These are phyloP conservation scores for Hydrochoerus hydrochaeris DNA, from an alignment of 2,113 vertebrate species.

Conservation along the genomic window DNA sequence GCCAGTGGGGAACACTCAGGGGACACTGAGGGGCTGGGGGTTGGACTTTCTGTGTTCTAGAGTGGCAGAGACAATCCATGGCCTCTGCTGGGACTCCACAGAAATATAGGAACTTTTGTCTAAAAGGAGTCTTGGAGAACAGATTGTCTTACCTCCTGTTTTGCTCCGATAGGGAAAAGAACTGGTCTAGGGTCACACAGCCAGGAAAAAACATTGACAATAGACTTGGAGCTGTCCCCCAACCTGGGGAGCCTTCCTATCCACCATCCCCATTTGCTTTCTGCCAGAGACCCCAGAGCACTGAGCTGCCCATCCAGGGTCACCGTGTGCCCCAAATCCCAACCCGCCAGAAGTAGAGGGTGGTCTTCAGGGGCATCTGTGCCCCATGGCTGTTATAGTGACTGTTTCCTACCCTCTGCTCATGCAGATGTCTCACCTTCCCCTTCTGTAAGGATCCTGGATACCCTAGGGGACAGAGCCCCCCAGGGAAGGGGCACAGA, in stretches of 20 bases:
- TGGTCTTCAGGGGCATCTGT: neutral
- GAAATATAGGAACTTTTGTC: neutral
- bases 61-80: neutral
- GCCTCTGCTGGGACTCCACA: constrained; percentile 8
- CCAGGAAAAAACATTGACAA: neutral
- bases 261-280: neutral
- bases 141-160: constrained; percentile 23
- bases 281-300: neutral
- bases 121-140: constrained; percentile 15
- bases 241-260: neutral
- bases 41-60: constrained; percentile 22
- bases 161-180: neutral
- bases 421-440: neutral
- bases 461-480: neutral
- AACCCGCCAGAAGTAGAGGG: neutral
- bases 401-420: neutral
- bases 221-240: neutral
- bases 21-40: constrained; percentile 11
- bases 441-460: neutral
- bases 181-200: constrained; percentile 1
- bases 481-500: neutral
- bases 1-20: constrained; percentile 7
- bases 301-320: neutral
- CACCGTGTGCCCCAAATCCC: neutral
- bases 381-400: neutral